Base-by-base conservation (phyloP, 2,888 invertebrate species). In the Dendrolimus pini region DNA sequence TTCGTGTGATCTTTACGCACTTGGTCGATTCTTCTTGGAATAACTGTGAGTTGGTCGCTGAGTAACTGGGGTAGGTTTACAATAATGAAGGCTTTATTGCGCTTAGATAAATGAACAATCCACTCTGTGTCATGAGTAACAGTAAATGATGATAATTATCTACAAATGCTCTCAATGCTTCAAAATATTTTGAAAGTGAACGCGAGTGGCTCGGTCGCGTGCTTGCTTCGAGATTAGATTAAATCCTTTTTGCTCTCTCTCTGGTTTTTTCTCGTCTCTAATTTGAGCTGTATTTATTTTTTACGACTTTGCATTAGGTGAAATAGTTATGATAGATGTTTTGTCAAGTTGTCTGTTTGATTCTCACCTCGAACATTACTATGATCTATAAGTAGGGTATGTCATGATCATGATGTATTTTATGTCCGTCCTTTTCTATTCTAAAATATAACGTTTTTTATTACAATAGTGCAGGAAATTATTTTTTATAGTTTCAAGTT, bases 1-100 rank as follows among this genome's bases (percentile, higher is more conserved):
- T 30, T 30, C 6, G 30, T 30, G 30, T 30, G 6, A 30, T 30
- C 30, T 30, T 30, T 30, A 30, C 6, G 6, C 30, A 30, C 30
- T 30, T 6, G 30, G 6, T 6, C 69, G 68, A 67, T 64, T 70
- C 73, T 81, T 78, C 71, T 67, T 65, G 63, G 77, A 76, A 77
- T 60, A 65, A 61, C 62, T 62, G 66, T 74, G 74, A 75, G 70
- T 75, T 67, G 71, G 57, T 54, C 57, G 53, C 61, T 62, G 60
- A 66, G 56, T 62, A 61, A 62, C 9, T 47, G 47, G 47, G 47
- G 47, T 47, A 47, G 47, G 47, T 47, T 47, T 47, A 47, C 60
- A 58, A 62, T 63, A 60, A 52, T 65, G 64, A 65, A 64, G 63
- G 60, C 66, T 67, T 65, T 62, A 66, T 66, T 61, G 54, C 59